Evolutionary conservation across 2,888 invertebrate genomes (phyloP), one percentile per base, ranked within the genome.

Genomic region (Alloplasta piceator): DNA sequence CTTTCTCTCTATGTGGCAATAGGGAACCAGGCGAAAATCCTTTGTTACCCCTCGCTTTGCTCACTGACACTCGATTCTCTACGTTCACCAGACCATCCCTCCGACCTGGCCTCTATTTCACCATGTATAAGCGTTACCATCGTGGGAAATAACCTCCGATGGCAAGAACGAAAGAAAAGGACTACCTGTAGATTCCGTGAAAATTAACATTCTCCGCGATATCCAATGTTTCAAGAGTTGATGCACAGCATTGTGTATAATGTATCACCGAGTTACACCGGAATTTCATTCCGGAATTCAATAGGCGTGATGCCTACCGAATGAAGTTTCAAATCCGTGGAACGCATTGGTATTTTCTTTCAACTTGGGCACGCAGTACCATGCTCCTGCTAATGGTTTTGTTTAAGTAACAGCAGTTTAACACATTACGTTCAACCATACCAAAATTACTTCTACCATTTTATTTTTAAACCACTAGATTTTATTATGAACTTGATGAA

Each of bases 181-280:
- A 74, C 81, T 78, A 82, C 78, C 81, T 81, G 81, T 82, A 82
- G 81, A 75, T 82, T 78, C 81, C 48, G 5, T 36, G 50, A 71
- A 66, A 82, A 78, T 82, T 78, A 82, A 75, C 81, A 82, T 78
- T 78, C 70, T 63, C 52, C 41, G 46, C 68, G 50, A 74, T 78
- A 58, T 52, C 12, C 41, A 48, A 66, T 73, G 43, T 66, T 39
- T 43, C 43, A n/a, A 16, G 26, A 46, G 16, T n/a, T 16, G 16
- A 12, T 41, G 6, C 9, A 9, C 26, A 38, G 43, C n/a, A 64
- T 36, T 68, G 36, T 68, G 14, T 12, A 52, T 16, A 61, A 10
- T 5, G 63, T 38, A 50, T n/a, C 12, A 52, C 26, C 36, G 16
- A 56, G 50, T 73, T 55, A 48, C 39, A 2, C 7, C 55, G 14